A percentile compares a stretch with the other conserved stretches of the same genome.
These are phyloP conservation scores for Intellagama lesueurii DNA, from an alignment of 2,797 vertebrate genomes.

Conservation along the genomic window DNA sequence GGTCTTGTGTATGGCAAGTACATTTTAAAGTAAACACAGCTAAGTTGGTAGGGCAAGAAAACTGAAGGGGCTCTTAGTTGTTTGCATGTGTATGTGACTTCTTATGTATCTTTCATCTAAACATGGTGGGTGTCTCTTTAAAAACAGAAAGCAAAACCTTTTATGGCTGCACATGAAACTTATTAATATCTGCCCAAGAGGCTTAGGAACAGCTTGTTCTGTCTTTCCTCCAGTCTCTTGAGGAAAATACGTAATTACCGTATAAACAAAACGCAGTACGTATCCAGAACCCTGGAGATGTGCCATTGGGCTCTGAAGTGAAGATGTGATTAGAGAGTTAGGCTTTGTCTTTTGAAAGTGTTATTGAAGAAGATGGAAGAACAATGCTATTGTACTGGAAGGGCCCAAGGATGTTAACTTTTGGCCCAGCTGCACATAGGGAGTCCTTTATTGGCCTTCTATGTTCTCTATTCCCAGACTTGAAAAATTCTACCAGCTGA, in stretches of 20 bases:
- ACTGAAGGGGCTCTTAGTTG: not conserved
- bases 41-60: not conserved
- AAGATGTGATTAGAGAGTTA: constrained; percentile 69
- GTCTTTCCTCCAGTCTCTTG: constrained; percentile 66
- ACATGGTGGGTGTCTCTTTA: constrained; percentile 55
- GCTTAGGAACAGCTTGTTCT: constrained; percentile 71
- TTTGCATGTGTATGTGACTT: not conserved
- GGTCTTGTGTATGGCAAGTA: not conserved
- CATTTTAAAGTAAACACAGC: not conserved
- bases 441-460: not conserved
- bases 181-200: constrained; percentile 72
- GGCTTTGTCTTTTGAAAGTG: constrained; percentile 60
- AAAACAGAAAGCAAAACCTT: constrained; percentile 73
- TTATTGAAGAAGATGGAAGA: constrained; percentile 64
- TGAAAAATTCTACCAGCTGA: not conserved
- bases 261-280: constrained; percentile 75
- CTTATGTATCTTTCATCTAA: constrained; percentile 50
- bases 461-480: not conserved
- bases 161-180: constrained; percentile 67
- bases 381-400: constrained; percentile 1
- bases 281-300: constrained; percentile 67
- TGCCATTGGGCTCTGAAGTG: constrained; percentile 71
- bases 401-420: constrained; percentile 56
- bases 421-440: not conserved
- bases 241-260: constrained; percentile 74